A percentile compares a stretch with the other conserved stretches of the same genome.
Conservation (phyloP, 2,797 vertebrate genomes). For the Pseudomugil tenellus region DNA sequence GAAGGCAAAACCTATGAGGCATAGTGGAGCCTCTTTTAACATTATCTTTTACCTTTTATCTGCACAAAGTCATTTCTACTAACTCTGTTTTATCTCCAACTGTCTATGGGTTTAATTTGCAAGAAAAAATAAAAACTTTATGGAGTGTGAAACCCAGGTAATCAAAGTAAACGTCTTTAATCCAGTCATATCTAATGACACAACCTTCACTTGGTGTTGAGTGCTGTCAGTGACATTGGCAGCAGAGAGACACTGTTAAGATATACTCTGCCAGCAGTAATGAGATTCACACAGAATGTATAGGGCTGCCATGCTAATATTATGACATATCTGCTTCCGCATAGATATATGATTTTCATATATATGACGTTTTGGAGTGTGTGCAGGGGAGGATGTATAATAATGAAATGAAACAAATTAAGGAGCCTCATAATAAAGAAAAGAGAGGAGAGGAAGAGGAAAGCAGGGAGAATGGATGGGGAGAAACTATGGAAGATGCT, state of each 20-base stretch:
- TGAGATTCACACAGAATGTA: slow-evolving; percentile 74
- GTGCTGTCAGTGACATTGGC: slow-evolving; percentile 69
- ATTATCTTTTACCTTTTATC: neutral
- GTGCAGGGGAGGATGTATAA: slow-evolving; percentile 1
- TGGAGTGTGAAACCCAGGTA: slow-evolving; percentile 29
- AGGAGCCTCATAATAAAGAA: slow-evolving; percentile 70
- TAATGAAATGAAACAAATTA: slow-evolving; percentile 80
- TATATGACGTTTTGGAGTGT: slow-evolving; percentile 61
- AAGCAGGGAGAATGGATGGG: slow-evolving; percentile 46
- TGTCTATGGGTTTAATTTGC: slow-evolving; percentile 20
- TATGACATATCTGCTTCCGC: slow-evolving; percentile 73
- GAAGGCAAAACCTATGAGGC: no score
- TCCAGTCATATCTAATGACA: slow-evolving; percentile 74
- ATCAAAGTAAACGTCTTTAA: slow-evolving; percentile 73
- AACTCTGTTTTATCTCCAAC: slow-evolving; percentile 1
- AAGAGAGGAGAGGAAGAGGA: slow-evolving; percentile 22
- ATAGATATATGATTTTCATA: slow-evolving; percentile 71
- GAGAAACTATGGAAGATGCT: slow-evolving; percentile 65
- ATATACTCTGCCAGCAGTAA: slow-evolving; percentile 71
- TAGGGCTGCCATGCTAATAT: slow-evolving; percentile 74
- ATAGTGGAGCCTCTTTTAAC: neutral
- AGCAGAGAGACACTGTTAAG: slow-evolving; percentile 48
- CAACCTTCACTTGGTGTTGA: slow-evolving; percentile 63
- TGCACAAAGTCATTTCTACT: neutral
- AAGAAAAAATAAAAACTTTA: slow-evolving; percentile 26